Conservation (phyloP, 2,888 invertebrate species). For the Biston betularia region DNA sequence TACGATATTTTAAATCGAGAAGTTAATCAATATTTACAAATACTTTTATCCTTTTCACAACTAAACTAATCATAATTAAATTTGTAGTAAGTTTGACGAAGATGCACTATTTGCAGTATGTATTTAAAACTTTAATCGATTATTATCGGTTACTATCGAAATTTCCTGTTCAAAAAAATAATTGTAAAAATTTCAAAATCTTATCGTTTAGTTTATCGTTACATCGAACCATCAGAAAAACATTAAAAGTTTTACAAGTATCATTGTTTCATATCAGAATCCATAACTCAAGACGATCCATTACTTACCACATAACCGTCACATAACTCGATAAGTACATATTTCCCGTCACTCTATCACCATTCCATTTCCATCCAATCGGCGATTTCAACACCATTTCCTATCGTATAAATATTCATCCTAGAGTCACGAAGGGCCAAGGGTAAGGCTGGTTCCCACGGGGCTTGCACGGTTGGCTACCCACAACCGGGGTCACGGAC, state of each 20-base stretch:
- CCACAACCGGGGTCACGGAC: constrained; percentile 54
- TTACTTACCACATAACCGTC: constrained; percentile 11
- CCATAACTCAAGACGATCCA: neutral
- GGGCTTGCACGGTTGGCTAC: constrained; percentile 51
- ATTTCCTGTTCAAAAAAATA: too few relatives aligned
- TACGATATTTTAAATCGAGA: too few relatives aligned
- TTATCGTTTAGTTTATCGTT: too few relatives aligned
- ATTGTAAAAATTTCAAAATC: too few relatives aligned
- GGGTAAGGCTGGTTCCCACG: constrained; percentile 56
- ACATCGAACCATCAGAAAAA: too few relatives aligned
- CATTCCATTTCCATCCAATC: constrained; percentile 21
- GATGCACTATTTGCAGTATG: too few relatives aligned
- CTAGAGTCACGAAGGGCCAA: constrained; percentile 34
- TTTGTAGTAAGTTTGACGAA: too few relatives aligned
- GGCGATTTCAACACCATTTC: constrained; percentile 31
- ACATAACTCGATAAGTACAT: constrained; percentile 16
- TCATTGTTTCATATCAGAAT: neutral
- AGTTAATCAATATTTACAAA: too few relatives aligned
- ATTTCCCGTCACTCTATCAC: constrained; percentile 20
- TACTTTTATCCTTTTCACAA: too few relatives aligned
- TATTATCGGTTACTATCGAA: too few relatives aligned
- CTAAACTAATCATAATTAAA: too few relatives aligned
- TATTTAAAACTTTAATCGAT: too few relatives aligned
- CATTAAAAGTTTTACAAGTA: neutral
- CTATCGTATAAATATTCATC: constrained; percentile 35